These are phyloP conservation scores for Pantherophis vulpinus DNA, from an alignment of 2,797 vertebrate genomes.

Conservation along the genomic window DNA sequence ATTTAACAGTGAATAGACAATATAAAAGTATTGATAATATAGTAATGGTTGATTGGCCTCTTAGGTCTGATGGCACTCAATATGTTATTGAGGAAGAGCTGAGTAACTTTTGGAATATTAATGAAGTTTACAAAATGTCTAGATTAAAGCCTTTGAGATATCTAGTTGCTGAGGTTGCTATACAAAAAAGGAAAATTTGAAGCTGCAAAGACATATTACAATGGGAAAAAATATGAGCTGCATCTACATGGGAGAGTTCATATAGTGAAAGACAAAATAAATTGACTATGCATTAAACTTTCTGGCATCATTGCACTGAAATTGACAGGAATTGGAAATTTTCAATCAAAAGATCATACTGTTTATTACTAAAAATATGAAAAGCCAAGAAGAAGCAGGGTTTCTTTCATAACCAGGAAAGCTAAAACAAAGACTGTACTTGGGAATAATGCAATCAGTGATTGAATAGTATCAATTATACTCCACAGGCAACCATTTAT, in stretches of 20 bases:
- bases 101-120: neutral
- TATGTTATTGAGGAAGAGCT: neutral
- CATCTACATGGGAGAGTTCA: neutral
- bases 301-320: neutral
- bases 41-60: neutral
- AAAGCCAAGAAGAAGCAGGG: neutral
- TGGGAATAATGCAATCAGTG: neutral
- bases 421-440: neutral
- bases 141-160: neutral
- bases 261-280: neutral
- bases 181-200: neutral
- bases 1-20: neutral
- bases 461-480: neutral
- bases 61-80: neutral
- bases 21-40: neutral
- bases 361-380: neutral
- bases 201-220: neutral
- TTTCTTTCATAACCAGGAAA: neutral
- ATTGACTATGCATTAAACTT: neutral
- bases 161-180: neutral
- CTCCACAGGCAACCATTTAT: neutral
- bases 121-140: neutral
- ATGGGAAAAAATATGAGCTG: neutral
- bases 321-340: neutral
- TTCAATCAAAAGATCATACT: neutral